Evolutionary conservation across 2,888 invertebrate genomes (phyloP).

Genomic region (Aphrophora alni): DNA sequence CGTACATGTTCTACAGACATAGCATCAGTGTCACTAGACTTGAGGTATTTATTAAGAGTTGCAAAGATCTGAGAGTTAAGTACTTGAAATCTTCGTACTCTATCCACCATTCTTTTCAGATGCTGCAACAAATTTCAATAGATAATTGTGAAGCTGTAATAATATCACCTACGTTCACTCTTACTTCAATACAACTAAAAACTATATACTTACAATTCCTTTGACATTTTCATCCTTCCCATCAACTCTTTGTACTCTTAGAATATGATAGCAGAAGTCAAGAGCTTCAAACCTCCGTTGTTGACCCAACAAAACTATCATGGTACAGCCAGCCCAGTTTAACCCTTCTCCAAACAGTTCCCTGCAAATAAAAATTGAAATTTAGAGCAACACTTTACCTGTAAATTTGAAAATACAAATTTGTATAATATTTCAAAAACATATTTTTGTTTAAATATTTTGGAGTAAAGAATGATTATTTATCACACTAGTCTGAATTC

Average conservation of each 20-base stretch:
- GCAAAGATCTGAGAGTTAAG: constrained; percentile 98
- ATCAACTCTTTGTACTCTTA: constrained; percentile 93
- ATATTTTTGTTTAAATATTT: not conserved
- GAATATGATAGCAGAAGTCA: constrained; percentile 98
- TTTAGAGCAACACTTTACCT: too few species aligned
- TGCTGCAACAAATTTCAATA: constrained; percentile 66
- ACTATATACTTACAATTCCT: constrained; percentile 78
- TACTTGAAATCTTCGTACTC: constrained; percentile 96
- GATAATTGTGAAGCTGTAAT: not conserved
- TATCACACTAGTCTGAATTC: too few species aligned
- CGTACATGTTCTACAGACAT: constrained; percentile 93
- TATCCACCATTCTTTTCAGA: constrained; percentile 95
- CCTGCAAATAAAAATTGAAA: constrained; percentile 59
- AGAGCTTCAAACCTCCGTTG: constrained; percentile 95
- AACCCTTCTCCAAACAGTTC: constrained; percentile 98
- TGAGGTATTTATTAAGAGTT: constrained; percentile 91
- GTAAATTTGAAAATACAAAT: too few species aligned
- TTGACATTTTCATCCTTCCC: constrained; percentile 95
- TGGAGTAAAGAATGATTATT: too few species aligned
- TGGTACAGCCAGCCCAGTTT: constrained; percentile 98
- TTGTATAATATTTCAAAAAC: too few species aligned
- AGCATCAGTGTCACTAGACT: constrained; percentile 79
- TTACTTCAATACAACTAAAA: not conserved
- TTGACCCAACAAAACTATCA: constrained; percentile 93
- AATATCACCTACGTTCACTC: not conserved